These are phyloP conservation scores for Gavialis gangeticus DNA, from an alignment of 2,113 vertebrate genomes.

Conservation along the genomic window DNA sequence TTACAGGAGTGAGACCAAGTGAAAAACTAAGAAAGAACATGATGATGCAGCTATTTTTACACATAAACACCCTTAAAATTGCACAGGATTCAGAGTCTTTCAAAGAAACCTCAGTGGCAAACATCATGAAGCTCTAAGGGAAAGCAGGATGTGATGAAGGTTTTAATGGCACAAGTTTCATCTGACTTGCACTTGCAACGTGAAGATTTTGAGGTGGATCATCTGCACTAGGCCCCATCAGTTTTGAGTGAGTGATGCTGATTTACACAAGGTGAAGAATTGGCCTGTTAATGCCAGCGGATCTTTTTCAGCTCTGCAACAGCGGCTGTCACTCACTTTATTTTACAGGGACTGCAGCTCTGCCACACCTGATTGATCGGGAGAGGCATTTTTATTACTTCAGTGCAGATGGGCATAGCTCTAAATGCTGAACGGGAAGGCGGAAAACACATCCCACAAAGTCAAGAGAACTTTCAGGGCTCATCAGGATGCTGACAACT, in stretches of 20 bases:
- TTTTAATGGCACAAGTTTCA: not conserved
- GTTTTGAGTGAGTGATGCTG: not conserved
- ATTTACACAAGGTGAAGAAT: not conserved
- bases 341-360: too few species aligned
- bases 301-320: not conserved
- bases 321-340: not conserved
- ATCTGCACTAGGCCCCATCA: accelerated
- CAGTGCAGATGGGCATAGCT: not conserved
- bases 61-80: not conserved
- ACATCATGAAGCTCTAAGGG: accelerated
- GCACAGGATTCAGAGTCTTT: not conserved
- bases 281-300: not conserved
- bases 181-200: not conserved
- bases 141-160: not conserved
- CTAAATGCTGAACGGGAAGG: not conserved
- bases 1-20: not conserved
- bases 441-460: not conserved
- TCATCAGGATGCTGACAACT: not conserved
- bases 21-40: not conserved
- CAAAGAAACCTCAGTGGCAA: accelerated
- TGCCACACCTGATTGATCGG: not conserved
- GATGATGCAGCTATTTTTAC: not conserved
- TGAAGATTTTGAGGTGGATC: accelerated
- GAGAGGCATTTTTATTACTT: not conserved
- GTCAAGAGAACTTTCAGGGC: not conserved